A percentile compares a stretch with the other conserved stretches of the same genome.
These are phyloP conservation scores for Drosophila tripunctata DNA, from an alignment of 2,888 invertebrate genomes.

Conservation along the genomic window DNA sequence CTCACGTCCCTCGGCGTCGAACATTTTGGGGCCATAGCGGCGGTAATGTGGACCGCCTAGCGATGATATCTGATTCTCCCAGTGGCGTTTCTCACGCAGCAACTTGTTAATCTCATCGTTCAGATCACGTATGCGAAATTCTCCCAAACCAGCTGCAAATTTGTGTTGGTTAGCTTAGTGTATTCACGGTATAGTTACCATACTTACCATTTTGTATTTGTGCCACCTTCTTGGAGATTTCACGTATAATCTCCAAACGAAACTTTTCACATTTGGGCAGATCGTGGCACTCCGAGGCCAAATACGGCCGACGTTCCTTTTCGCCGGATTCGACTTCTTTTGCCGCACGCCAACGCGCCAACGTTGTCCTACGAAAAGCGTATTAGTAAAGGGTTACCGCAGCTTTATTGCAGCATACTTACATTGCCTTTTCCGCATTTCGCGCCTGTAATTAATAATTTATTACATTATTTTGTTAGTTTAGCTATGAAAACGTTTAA, in stretches of 20 bases:
- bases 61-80: constrained; percentile 98
- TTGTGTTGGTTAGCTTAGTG: no score
- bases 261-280: constrained; percentile 97
- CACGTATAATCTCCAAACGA: constrained; percentile 97
- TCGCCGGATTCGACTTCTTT: constrained; percentile 96
- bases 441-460: constrained; percentile 90
- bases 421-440: constrained; percentile 99
- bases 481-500: constrained; percentile 21
- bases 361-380: constrained; percentile 89
- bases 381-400: background rate
- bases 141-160: constrained; percentile 96
- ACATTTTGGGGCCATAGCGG: constrained; percentile 95
- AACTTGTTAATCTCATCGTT: constrained; percentile 99
- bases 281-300: constrained; percentile 97
- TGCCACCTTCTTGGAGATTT: constrained; percentile 98
- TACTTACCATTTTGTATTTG: constrained; percentile 98
- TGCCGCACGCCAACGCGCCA: constrained; percentile 99
- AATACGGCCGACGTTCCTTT: constrained; percentile 94
- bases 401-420: constrained; percentile 85
- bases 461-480: constrained; percentile 3
- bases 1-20: constrained; percentile 97
- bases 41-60: constrained; percentile 98
- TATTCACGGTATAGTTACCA: no score
- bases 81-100: constrained; percentile 97
- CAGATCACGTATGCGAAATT: constrained; percentile 98